A percentile compares a stretch with the other conserved stretches of the same genome.
Conservation (phyloP, 2,888 invertebrate genomes). For the Metalampra italica region DNA sequence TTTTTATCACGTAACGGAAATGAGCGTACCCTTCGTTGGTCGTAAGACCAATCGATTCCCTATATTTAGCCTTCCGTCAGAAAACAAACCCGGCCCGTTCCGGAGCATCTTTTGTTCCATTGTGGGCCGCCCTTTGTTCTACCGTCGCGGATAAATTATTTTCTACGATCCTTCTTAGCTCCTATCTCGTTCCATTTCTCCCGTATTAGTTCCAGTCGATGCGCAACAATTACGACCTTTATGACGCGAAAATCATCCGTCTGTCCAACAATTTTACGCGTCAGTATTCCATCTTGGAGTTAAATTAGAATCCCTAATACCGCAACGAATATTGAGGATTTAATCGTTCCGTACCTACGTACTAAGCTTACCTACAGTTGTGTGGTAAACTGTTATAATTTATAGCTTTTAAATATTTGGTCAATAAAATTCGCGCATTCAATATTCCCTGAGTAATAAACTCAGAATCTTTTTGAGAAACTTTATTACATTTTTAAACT, state of each 20-base stretch:
- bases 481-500: slow-evolving; percentile 32
- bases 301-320: slow-evolving; percentile 53
- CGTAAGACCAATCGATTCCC: slow-evolving; percentile 68
- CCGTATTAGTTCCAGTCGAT: slow-evolving; percentile 76
- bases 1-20: slow-evolving; percentile 47
- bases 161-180: slow-evolving; percentile 72
- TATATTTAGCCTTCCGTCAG: slow-evolving; percentile 68
- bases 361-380: too few relatives aligned
- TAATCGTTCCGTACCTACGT: too few relatives aligned
- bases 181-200: slow-evolving; percentile 74
- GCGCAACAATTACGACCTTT: slow-evolving; percentile 76
- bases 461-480: slow-evolving; percentile 17
- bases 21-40: slow-evolving; percentile 46
- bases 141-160: slow-evolving; percentile 73
- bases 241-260: slow-evolving; percentile 75
- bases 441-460: slow-evolving; percentile 22
- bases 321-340: slow-evolving; percentile 27
- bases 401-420: neutral
- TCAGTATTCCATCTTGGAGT: slow-evolving; percentile 58
- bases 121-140: slow-evolving; percentile 70
- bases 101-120: slow-evolving; percentile 70
- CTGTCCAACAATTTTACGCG: slow-evolving; percentile 71
- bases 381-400: too few relatives aligned
- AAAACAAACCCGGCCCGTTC: slow-evolving; percentile 64
- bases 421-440: slow-evolving; percentile 11